These are phyloP conservation scores for Leucoma salicis DNA, from an alignment of 2,888 invertebrate species.

Conservation along the genomic window DNA sequence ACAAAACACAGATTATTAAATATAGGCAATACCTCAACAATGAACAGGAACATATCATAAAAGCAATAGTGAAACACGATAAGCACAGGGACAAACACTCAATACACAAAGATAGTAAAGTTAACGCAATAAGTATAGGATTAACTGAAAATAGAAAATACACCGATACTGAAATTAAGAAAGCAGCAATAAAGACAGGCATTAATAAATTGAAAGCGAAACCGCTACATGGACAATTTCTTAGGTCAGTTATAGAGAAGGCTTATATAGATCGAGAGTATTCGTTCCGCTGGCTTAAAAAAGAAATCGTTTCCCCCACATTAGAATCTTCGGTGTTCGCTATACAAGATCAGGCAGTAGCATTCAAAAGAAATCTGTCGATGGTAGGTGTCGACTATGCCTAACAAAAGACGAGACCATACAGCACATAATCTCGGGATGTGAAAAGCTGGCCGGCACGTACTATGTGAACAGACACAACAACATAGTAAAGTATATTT, in stretches of 20 bases:
- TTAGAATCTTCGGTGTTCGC: conserved; percentile 3
- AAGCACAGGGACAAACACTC: too few relatives aligned
- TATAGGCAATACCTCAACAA: too few relatives aligned
- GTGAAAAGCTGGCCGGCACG: conserved; percentile 18
- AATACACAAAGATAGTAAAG: too few relatives aligned
- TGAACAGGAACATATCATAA: too few relatives aligned
- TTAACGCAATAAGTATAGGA: too few relatives aligned
- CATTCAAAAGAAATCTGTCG: conserved; percentile 1
- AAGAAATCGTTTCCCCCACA: not conserved
- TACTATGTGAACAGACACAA: conserved; percentile 16
- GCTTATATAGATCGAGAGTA: not conserved
- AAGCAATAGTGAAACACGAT: too few relatives aligned
- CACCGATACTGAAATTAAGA: conserved; percentile 1
- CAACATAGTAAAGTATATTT: not conserved
- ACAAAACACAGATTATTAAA: too few relatives aligned
- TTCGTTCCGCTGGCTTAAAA: conserved; percentile 6
- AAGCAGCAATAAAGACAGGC: not conserved
- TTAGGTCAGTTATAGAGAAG: not conserved
- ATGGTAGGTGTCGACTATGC: conserved; percentile 16
- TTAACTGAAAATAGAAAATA: too few relatives aligned
- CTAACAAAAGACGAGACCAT: conserved; percentile 10
- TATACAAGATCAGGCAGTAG: conserved; percentile 5
- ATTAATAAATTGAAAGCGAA: not conserved
- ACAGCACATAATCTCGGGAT: conserved; percentile 21
- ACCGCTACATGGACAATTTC: not conserved